Base-by-base conservation (phyloP, 2,888 invertebrate species). In the Anaspis maculata region DNA sequence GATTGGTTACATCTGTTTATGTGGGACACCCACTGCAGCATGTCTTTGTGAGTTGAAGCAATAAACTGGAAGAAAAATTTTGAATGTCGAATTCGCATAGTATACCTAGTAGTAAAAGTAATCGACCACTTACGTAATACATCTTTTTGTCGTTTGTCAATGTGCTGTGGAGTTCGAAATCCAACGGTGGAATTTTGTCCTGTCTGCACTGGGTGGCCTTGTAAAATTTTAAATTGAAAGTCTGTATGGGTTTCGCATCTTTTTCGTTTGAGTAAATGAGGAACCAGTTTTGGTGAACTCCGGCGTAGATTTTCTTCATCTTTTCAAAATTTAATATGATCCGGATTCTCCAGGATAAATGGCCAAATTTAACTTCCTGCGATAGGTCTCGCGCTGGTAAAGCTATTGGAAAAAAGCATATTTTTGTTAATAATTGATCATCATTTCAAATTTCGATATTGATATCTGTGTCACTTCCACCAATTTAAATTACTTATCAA, bases 31-130 rank as follows among this genome's bases (percentile, higher is more conserved):
- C 57, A 57, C 34, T 57, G 55, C 9, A 46, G 32, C 54, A 52
- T 52, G 29, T 57, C 57, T 37, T 57, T 55, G 25, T 40, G 41
- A 5, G 54, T 53, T 12, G 38, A 36, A 3, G 55, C 54, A 16
- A 45, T 31, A 37, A 57, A 57, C 57, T 57, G 24, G 5, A 19
- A 19, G 5, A 35, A 33, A 47, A 46, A 33, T 3, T 16, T 6
- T 7, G 9, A 30, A 23, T 13, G 24, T 12, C 6, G 11, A 9
- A 25, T 25, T 25, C 25, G n/a, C n/a, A n/a, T n/a, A n/a, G n/a
- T n/a, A n/a, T n/a, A n/a, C n/a, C n/a, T n/a, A n/a, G n/a, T n/a
- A n/a, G n/a, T n/a, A n/a, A 9, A 25, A 9, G 7, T 6, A n/a
- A n/a, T n/a, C n/a, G n/a, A n/a, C n/a, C n/a, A n/a, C 34, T 35